Conservation (phyloP, 2,888 invertebrate genomes). For the Polydrusus pterygomalis region DNA sequence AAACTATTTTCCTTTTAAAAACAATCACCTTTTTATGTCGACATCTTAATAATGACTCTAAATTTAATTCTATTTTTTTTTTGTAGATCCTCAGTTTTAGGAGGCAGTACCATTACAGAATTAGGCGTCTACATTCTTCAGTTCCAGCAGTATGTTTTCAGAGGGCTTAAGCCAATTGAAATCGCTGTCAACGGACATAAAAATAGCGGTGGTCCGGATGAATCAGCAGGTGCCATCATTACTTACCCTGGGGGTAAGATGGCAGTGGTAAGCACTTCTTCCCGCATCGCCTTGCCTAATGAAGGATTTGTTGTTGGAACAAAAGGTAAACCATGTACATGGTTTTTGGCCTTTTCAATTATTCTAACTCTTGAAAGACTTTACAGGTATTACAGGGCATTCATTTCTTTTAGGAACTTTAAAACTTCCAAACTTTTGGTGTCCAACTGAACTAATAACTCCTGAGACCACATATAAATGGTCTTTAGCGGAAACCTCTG, state of each 20-base stretch:
- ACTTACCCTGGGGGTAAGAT: conserved; percentile 79
- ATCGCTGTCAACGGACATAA: conserved; percentile 82
- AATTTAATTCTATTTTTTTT: too few species aligned
- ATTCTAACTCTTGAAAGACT: too few species aligned
- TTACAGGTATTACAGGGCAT: too few species aligned
- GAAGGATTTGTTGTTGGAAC: conserved; percentile 81
- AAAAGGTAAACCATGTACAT: conserved; percentile 67
- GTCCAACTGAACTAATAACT: conserved; percentile 79
- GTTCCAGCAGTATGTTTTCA: conserved; percentile 81
- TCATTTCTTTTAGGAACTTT: conserved; percentile 81
- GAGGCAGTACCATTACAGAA: conserved; percentile 85
- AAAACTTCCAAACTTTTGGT: conserved; percentile 82
- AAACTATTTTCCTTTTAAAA: too few species aligned
- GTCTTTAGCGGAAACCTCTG: conserved; percentile 78
- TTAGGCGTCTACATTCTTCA: conserved; percentile 88
- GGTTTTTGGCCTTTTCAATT: too few species aligned
- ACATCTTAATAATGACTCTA: too few species aligned
- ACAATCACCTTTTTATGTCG: too few species aligned
- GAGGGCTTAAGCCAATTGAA: conserved; percentile 79
- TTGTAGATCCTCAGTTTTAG: conserved; percentile 72
- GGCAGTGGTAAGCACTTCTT: conserved; percentile 78
- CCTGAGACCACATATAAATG: conserved; percentile 78
- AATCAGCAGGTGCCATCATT: conserved; percentile 79
- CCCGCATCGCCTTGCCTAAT: conserved; percentile 76
- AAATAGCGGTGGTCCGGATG: conserved; percentile 83